A percentile compares a stretch with the other conserved stretches of the same genome.
phyloP scores from a whole-genome alignment of 2,888 invertebrate genomes.

The Panzeria rudis region DNA sequence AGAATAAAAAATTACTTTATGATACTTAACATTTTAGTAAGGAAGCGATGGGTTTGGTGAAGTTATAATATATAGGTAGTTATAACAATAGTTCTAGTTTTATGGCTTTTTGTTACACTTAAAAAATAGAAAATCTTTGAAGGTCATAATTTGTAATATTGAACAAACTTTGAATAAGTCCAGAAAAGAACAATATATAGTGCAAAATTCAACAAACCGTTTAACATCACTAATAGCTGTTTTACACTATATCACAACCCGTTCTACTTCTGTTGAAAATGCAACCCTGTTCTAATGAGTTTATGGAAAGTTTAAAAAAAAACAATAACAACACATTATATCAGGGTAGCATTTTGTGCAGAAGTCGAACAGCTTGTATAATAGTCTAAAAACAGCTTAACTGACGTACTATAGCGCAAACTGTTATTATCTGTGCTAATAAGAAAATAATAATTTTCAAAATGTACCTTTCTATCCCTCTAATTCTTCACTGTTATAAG shows the following conservation, averaged over 20 bases:
- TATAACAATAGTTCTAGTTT: not conserved
- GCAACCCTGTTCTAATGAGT: no score
- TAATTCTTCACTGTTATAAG: slow-evolving; percentile 1
- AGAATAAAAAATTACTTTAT: slow-evolving; percentile 51
- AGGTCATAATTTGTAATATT: not conserved
- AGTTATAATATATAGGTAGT: not conserved
- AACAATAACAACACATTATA: no score
- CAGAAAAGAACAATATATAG: not conserved
- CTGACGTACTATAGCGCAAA: not conserved
- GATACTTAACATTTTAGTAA: slow-evolving; percentile 47
- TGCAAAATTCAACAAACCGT: not conserved
- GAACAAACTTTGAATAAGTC: not conserved
- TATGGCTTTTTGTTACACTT: not conserved
- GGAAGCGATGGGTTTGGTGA: not conserved
- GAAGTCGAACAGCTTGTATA: no score
- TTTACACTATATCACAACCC: no score
- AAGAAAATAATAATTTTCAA: not conserved
- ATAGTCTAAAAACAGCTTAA: no score
- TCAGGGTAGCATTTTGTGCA: no score
- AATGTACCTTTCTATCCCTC: not conserved
- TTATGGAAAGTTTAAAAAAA: no score
- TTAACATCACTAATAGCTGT: no score
- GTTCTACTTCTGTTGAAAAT: no score
- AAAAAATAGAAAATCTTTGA: not conserved
- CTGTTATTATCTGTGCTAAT: not conserved